Evolutionary conservation across 2,888 invertebrate genomes (phyloP), one percentile per base, ranked within the genome.

Genomic region (Neoitamus cyanurus): DNA sequence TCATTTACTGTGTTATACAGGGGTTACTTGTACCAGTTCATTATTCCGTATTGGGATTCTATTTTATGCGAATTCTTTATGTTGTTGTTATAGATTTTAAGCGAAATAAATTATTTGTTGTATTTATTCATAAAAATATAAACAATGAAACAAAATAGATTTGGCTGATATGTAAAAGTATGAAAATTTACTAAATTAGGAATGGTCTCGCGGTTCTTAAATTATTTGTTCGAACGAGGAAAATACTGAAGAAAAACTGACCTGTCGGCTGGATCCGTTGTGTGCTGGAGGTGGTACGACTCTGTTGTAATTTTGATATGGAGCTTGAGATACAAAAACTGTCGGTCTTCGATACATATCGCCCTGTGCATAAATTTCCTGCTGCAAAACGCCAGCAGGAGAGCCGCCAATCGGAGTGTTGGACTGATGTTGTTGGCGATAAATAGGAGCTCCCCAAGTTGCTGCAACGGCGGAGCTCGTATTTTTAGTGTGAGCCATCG

Each of bases 301-400:
- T 9, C 91, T 89, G 87, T 91, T 91, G 83, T 89, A 89, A 46
- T 90, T 90, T 80, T 91, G 91, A 58, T 91, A 91, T 37, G 91
- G 91, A 75, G 91, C 90, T 88, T 91, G 91, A 1, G 95, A 94
- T 69, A 95, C 95, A 89, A 95, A 95, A 72, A 95, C 95, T 70
- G 94, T 93, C 72, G 93, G 93, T 15, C 94, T 93, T 87, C 94
- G 93, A 91, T 94, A 96, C 87, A 94, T 91, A 78, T 93, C 93
- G 89, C 94, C 90, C 85, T 91, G 91, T 30, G 89, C 88, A 85
- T 91, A 91, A 68, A 91, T 90, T 75, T 91, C 91, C 46, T 90
- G 90, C 85, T 91, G 90, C 84, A 91, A 87, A 86, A 91, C 87
- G 84, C 90, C 89, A n/a, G 90, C 90, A 2, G 91, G 91, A 48